Conservation (phyloP, 1,140 invertebrate species). For the Heliconius himera region DNA sequence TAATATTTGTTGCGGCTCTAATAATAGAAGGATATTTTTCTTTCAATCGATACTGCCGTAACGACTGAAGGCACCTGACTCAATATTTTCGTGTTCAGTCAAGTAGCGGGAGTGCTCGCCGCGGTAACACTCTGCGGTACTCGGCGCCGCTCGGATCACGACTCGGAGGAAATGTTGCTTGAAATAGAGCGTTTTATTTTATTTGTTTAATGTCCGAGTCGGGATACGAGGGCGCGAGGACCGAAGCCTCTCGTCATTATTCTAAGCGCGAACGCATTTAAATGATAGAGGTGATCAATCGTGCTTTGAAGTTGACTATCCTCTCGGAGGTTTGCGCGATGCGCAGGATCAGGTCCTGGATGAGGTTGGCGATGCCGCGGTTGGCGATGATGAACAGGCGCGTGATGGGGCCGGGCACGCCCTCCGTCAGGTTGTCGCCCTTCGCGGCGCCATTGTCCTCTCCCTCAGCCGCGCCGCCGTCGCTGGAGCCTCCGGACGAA, state of each 20-base stretch:
- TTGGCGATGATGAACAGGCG: slow-evolving; percentile 92
- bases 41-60: slow-evolving; percentile 33
- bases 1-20: slow-evolving; percentile 21
- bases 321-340: slow-evolving; percentile 92
- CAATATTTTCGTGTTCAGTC: slow-evolving; percentile 50
- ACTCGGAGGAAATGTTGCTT: slow-evolving; percentile 6
- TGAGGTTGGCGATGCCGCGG: slow-evolving; percentile 90
- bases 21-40: slow-evolving; percentile 16
- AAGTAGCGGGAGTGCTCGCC: slow-evolving; percentile 50
- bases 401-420: slow-evolving; percentile 92
- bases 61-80: slow-evolving; percentile 33
- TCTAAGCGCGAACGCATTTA: slow-evolving; percentile 79
- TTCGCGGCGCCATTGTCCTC: slow-evolving; percentile 81
- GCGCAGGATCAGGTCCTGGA: slow-evolving; percentile 93
- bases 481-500: slow-evolving; percentile 84
- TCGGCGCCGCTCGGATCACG: slow-evolving; percentile 28
- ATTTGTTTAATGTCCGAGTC: slow-evolving; percentile 26
- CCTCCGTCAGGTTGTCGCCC: slow-evolving; percentile 86
- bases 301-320: slow-evolving; percentile 94
- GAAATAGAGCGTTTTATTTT: neutral
- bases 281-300: slow-evolving; percentile 92
- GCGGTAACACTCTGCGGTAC: slow-evolving; percentile 30
- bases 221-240: slow-evolving; percentile 33
- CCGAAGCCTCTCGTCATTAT: slow-evolving; percentile 50
- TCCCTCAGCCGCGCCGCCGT: slow-evolving; percentile 82